phyloP scores from a whole-genome alignment of 1,140 invertebrate genomes.

The Eumaeus atala region DNA sequence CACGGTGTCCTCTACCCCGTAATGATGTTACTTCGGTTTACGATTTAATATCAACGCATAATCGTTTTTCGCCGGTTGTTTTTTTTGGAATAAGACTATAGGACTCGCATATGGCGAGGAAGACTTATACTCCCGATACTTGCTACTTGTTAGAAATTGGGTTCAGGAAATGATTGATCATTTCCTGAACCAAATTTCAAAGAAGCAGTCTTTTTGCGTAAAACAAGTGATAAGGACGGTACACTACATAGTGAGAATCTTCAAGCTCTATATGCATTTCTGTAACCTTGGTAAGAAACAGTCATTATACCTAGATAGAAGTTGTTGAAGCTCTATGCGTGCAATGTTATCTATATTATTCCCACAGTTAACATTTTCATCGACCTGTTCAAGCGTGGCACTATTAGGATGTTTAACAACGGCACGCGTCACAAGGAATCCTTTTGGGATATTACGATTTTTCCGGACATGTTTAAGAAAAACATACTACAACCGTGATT shows the following conservation, averaged over 20 bases:
- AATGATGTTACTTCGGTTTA: too few species aligned
- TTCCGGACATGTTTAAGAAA: not conserved
- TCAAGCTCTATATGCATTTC: not conserved
- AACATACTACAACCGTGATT: not conserved
- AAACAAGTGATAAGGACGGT: not conserved
- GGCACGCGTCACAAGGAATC: not conserved
- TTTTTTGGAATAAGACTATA: constrained; percentile 1
- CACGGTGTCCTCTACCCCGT: too few species aligned
- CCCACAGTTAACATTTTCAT: not conserved
- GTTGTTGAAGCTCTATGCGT: too few species aligned
- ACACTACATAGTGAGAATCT: not conserved
- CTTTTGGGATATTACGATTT: not conserved
- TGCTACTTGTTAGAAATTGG: too few species aligned
- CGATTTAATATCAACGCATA: too few species aligned
- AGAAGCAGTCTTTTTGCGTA: not conserved
- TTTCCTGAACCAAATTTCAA: not conserved
- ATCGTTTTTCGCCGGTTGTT: too few species aligned
- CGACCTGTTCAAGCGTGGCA: too few species aligned
- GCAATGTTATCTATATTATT: not conserved
- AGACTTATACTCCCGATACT: not conserved
- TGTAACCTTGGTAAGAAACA: not conserved
- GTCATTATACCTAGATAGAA: too few species aligned
- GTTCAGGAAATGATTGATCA: too few species aligned
- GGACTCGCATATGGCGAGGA: not conserved
- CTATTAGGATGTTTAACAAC: too few species aligned